Evolutionary conservation across 2,888 invertebrate species (phyloP).

Genomic region (Cartodere bifasciata): DNA sequence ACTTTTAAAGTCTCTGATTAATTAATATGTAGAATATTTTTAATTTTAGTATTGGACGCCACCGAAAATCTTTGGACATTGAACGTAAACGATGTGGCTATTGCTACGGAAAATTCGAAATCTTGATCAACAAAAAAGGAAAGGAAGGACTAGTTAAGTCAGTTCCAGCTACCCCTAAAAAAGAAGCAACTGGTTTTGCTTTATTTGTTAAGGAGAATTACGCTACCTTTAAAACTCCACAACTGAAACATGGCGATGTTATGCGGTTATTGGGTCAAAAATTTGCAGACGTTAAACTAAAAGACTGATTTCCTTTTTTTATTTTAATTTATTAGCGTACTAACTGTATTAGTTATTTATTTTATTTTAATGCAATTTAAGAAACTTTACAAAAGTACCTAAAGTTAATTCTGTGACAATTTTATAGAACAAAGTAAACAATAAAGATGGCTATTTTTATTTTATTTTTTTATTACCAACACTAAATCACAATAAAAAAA

Average conservation of each 20-base stretch:
- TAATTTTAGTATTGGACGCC: constrained; percentile 54
- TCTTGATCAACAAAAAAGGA: constrained; percentile 51
- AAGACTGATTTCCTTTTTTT: no score
- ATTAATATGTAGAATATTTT: no score
- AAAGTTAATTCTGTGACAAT: no score
- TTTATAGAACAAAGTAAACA: no score
- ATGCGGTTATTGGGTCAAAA: constrained; percentile 65
- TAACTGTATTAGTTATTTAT: no score
- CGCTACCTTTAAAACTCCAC: constrained; percentile 38
- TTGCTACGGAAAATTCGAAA: constrained; percentile 59
- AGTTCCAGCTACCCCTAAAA: constrained; percentile 39
- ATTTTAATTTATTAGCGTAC: no score
- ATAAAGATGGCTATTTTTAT: no score
- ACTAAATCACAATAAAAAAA: no score
- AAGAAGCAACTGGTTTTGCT: constrained; percentile 50
- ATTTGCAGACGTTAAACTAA: constrained; percentile 45
- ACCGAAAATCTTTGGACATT: constrained; percentile 66
- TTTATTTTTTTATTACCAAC: no score
- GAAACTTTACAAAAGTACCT: no score
- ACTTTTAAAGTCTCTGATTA: no score
- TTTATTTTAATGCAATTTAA: no score
- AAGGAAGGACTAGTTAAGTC: constrained; percentile 42
- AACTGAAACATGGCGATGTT: constrained; percentile 53
- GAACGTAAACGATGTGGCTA: constrained; percentile 63
- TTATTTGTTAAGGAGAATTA: constrained; percentile 63